A percentile compares a stretch with the other conserved stretches of the same genome.
These are phyloP conservation scores for Sphaerodactylus townsendi DNA, from an alignment of 2,113 vertebrate species.

Conservation along the genomic window DNA sequence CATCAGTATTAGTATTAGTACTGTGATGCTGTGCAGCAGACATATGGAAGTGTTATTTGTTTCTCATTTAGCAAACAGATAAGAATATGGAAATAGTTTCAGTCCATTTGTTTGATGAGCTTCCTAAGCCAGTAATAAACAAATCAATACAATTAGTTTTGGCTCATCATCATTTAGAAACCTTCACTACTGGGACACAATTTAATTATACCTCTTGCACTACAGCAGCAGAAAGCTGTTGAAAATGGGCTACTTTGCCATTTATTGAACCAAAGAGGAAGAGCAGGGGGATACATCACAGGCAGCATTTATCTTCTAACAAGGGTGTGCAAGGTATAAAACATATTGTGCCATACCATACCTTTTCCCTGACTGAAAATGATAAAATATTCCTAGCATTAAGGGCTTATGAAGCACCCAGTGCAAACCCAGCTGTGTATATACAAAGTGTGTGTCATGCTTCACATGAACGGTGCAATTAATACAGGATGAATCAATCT, in stretches of 20 bases:
- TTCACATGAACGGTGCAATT: slow-evolving; percentile 59
- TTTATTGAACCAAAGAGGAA: slow-evolving; percentile 27
- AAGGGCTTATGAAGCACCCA: slow-evolving; percentile 57
- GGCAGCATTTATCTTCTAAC: slow-evolving; percentile 41
- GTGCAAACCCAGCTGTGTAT: slow-evolving; percentile 64
- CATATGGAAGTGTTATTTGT: slow-evolving; percentile 78
- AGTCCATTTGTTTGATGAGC: slow-evolving; percentile 83
- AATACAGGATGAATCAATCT: slow-evolving; percentile 63
- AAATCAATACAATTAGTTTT: slow-evolving; percentile 86
- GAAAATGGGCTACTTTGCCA: slow-evolving; percentile 62
- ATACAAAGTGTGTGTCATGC: slow-evolving; percentile 50
- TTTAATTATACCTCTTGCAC: slow-evolving; percentile 75
- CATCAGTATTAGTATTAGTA: slow-evolving; percentile 67
- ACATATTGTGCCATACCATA: slow-evolving; percentile 65
- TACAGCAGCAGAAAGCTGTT: slow-evolving; percentile 63
- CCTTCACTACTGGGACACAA: slow-evolving; percentile 73
- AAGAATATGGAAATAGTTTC: slow-evolving; percentile 84
- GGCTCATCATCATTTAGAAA: slow-evolving; percentile 80
- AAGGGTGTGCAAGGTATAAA: slow-evolving; percentile 37
- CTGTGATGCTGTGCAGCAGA: slow-evolving; percentile 55
- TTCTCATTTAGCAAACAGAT: slow-evolving; percentile 79
- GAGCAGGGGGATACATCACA: slow-evolving; percentile 45
- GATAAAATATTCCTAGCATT: slow-evolving; percentile 56
- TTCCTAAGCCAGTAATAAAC: slow-evolving; percentile 81
- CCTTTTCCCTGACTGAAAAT: slow-evolving; percentile 65